These are phyloP conservation scores for Cydia amplana DNA, from an alignment of 1,140 invertebrate genomes.

Conservation along the genomic window DNA sequence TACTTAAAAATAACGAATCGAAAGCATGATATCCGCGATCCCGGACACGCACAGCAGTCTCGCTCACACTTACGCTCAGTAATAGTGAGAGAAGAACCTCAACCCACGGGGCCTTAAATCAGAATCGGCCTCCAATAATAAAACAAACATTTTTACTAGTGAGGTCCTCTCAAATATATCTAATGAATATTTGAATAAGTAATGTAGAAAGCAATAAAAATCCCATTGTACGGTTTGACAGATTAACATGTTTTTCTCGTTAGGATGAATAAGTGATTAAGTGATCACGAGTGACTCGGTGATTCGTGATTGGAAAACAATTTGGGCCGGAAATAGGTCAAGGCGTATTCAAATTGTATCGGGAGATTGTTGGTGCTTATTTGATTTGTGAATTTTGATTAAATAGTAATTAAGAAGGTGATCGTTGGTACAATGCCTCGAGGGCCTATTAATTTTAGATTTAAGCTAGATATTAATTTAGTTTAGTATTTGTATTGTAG, in stretches of 20 bases:
- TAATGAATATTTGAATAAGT: background rate
- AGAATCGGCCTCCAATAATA: background rate
- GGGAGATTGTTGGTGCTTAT: background rate
- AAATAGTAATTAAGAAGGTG: background rate
- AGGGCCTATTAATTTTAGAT: too few species aligned
- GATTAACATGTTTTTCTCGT: slow-evolving; percentile 16
- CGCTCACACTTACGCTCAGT: too few species aligned
- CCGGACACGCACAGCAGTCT: too few species aligned
- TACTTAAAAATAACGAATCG: too few species aligned
- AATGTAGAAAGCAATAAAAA: slow-evolving; percentile 14
- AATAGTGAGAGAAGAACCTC: too few species aligned
- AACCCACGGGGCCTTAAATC: too few species aligned
- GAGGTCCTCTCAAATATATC: background rate
- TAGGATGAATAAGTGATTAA: slow-evolving; percentile 4
- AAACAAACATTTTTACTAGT: background rate
- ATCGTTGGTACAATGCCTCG: too few species aligned
- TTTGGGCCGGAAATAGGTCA: background rate
- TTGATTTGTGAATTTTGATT: slow-evolving; percentile 8
- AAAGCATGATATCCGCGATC: too few species aligned
- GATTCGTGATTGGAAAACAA: slow-evolving; percentile 11
- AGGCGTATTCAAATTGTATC: slow-evolving; percentile 13
- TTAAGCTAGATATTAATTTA: too few species aligned
- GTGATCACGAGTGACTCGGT: background rate
- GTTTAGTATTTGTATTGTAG: too few species aligned
- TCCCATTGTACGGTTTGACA: background rate